Evolutionary conservation across 1,140 invertebrate species (phyloP).

Genomic region (Bombus confusus): DNA sequence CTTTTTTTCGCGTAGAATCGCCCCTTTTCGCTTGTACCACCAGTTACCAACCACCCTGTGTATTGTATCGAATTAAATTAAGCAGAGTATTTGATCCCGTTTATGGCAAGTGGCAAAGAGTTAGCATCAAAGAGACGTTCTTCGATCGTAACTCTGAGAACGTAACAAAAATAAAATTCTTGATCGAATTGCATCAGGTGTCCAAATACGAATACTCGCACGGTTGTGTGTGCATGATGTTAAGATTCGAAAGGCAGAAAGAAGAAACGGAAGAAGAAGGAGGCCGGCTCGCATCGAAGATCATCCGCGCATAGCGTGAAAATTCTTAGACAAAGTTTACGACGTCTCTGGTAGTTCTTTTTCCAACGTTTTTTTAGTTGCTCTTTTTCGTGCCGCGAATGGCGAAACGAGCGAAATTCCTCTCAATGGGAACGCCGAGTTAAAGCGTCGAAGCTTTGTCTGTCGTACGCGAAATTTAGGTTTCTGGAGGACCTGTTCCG

Average conservation of each 20-base stretch:
- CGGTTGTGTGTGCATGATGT: neutral
- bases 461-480: neutral
- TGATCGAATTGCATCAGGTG: no score
- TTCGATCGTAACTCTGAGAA: no score
- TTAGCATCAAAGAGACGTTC: no score
- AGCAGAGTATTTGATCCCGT: no score
- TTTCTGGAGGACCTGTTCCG: neutral
- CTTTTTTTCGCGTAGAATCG: no score
- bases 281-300: slow-evolving; percentile 16
- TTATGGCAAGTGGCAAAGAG: no score
- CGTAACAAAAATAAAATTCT: no score
- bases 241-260: neutral
- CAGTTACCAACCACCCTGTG: no score
- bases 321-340: slow-evolving; percentile 49
- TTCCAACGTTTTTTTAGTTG: neutral
- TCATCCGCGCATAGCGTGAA: slow-evolving; percentile 31
- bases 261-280: neutral
- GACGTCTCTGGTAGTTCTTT: neutral
- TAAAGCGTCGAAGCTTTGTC: neutral
- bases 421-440: neutral
- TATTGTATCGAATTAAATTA: no score
- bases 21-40: no score
- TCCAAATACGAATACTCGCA: no score
- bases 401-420: neutral
- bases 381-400: neutral